A percentile compares a stretch with the other conserved stretches of the same genome.
Evolutionary conservation across 2,113 vertebrate genomes (phyloP).

Genomic region (Limnothrissa miodon): DNA sequence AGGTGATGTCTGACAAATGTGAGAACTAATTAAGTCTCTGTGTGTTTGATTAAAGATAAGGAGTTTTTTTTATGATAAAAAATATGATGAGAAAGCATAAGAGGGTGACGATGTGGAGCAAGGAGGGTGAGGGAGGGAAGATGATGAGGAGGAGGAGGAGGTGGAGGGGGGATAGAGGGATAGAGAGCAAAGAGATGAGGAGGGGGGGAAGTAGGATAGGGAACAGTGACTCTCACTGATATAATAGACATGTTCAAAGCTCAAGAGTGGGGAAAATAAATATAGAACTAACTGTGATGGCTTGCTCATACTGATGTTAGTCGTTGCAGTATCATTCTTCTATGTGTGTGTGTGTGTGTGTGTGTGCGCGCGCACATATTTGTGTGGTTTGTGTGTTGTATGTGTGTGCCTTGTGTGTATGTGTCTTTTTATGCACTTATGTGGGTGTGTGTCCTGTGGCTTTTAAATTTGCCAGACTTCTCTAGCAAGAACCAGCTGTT

Average conservation of each 20-base stretch:
- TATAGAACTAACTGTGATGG: not conserved
- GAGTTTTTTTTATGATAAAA: conserved; percentile 55
- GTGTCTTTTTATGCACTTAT: conserved; percentile 24
- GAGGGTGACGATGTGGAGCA: conserved; percentile 24
- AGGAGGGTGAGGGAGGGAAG: not conserved
- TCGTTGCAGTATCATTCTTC: not conserved
- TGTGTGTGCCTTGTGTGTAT: conserved; percentile 5
- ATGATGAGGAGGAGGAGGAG: not conserved
- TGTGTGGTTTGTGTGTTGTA: not conserved
- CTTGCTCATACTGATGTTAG: not conserved
- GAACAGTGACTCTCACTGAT: not conserved
- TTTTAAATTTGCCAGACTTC: conserved; percentile 51
- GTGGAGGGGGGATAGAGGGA: not conserved
- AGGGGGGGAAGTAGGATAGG: not conserved
- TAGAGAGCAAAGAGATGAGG: not conserved
- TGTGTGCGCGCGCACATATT: conserved; percentile 2
- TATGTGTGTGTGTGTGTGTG: not conserved
- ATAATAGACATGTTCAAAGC: not conserved
- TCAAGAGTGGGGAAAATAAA: not conserved
- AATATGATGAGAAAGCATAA: conserved; percentile 60
- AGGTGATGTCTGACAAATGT: conserved; percentile 66
- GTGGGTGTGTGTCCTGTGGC: conserved; percentile 50
- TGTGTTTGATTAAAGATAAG: conserved; percentile 71
- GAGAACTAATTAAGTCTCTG: conserved; percentile 63
- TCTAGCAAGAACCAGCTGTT: conserved; percentile 58